A percentile compares a stretch with the other conserved stretches of the same genome.
These are phyloP conservation scores for Protaetia brevitarsis DNA, from an alignment of 1,140 invertebrate species.

Conservation along the genomic window DNA sequence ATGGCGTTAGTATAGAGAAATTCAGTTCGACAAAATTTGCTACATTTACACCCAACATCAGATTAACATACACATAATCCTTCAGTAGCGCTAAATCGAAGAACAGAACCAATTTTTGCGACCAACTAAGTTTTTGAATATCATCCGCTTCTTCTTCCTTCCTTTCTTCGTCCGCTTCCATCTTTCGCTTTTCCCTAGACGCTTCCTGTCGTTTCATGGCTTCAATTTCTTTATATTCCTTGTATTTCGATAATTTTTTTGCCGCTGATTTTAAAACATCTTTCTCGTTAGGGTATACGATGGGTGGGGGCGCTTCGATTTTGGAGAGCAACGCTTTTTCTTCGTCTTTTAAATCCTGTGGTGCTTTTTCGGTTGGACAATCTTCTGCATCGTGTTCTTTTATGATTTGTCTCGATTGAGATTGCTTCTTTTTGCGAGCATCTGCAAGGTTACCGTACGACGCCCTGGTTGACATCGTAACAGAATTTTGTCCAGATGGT, in stretches of 20 bases:
- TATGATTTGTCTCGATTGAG: constrained; percentile 47
- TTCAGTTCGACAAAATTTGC: constrained; percentile 67
- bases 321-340: constrained; percentile 49
- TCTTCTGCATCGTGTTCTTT: constrained; percentile 52
- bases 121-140: constrained; percentile 29
- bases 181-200: constrained; percentile 26
- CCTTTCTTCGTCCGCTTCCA: constrained; percentile 19
- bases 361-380: constrained; percentile 51
- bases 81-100: constrained; percentile 57
- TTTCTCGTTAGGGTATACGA: constrained; percentile 33
- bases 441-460: constrained; percentile 35
- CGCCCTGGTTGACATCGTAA: constrained; percentile 33
- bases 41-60: constrained; percentile 64
- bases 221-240: constrained; percentile 28
- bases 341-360: constrained; percentile 52
- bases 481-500: constrained; percentile 30
- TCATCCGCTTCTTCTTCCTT: constrained; percentile 14
- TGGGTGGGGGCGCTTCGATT: constrained; percentile 28
- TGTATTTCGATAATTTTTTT: constrained; percentile 34
- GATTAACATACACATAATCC: constrained; percentile 60
- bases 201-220: neutral
- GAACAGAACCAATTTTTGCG: constrained; percentile 46
- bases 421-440: constrained; percentile 46
- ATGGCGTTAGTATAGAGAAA: constrained; percentile 63
- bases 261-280: constrained; percentile 39